Conservation (phyloP, 2,888 invertebrate genomes). For the Tinea trinotella region DNA sequence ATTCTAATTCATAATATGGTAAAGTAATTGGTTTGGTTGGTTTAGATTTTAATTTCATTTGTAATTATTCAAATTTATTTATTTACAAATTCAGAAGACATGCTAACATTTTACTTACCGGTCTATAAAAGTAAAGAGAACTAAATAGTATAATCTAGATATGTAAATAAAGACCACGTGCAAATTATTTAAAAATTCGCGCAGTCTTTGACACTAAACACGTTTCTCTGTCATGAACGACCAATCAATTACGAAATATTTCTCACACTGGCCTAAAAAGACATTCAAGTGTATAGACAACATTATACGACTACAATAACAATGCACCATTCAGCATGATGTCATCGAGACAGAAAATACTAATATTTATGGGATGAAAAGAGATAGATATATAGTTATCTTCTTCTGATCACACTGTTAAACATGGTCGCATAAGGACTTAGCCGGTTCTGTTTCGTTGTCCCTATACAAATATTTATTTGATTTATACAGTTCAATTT, state of each 20-base stretch:
- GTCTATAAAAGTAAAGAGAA: not conserved
- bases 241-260: not conserved
- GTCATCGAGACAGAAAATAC: slow-evolving; percentile 5
- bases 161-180: not conserved
- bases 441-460: too few species aligned
- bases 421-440: not conserved
- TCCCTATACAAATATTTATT: too few species aligned
- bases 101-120: too few species aligned
- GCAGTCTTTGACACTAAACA: not conserved
- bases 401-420: not conserved
- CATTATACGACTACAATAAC: not conserved
- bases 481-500: too few species aligned
- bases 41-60: too few species aligned
- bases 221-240: not conserved
- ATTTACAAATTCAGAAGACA: too few species aligned
- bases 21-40: too few species aligned
- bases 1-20: too few species aligned
- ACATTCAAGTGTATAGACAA: not conserved
- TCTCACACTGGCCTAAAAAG: not conserved
- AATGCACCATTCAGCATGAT: not conserved
- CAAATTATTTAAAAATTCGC: not conserved
- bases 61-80: too few species aligned
- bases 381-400: slow-evolving; percentile 1
- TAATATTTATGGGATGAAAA: not conserved
- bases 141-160: not conserved